A percentile compares a stretch with the other conserved stretches of the same genome.
These are phyloP conservation scores for Crypturellus undulatus DNA, from an alignment of 2,113 vertebrate genomes.

Conservation along the genomic window DNA sequence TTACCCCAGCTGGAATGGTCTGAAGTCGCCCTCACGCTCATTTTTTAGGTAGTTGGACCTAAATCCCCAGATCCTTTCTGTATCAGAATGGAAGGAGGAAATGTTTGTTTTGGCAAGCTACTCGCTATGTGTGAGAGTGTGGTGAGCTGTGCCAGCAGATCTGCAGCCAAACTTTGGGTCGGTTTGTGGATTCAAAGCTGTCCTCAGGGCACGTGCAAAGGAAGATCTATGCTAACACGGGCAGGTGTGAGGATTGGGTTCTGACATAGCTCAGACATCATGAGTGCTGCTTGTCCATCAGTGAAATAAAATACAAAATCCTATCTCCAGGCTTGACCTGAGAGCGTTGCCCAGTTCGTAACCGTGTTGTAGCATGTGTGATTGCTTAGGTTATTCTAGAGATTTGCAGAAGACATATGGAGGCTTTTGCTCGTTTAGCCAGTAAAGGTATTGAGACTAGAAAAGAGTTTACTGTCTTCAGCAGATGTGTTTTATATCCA, in stretches of 20 bases:
- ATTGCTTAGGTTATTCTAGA: background rate
- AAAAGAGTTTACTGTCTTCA: background rate
- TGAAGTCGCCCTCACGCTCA: background rate
- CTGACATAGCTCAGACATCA: rapidly evolving
- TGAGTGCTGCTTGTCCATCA: background rate
- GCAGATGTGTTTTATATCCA: background rate
- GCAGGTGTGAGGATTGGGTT: background rate
- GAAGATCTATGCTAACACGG: background rate
- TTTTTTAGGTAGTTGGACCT: background rate
- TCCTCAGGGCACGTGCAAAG: background rate
- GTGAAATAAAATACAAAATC: background rate
- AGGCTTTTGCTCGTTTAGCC: background rate
- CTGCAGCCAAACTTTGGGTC: background rate
- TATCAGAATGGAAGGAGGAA: background rate
- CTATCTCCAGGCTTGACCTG: background rate
- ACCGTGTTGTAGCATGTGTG: rapidly evolving
- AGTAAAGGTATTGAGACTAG: background rate
- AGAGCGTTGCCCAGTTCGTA: background rate
- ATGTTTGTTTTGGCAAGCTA: background rate
- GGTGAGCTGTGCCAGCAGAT: background rate
- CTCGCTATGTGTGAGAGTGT: background rate
- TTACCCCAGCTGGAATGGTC: background rate
- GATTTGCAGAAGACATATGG: background rate
- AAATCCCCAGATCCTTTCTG: background rate
- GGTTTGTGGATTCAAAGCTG: background rate